A percentile compares a stretch with the other conserved stretches of the same genome.
Evolutionary conservation across 2,888 invertebrate genomes (phyloP).

Genomic region (Diabrotica balteata): DNA sequence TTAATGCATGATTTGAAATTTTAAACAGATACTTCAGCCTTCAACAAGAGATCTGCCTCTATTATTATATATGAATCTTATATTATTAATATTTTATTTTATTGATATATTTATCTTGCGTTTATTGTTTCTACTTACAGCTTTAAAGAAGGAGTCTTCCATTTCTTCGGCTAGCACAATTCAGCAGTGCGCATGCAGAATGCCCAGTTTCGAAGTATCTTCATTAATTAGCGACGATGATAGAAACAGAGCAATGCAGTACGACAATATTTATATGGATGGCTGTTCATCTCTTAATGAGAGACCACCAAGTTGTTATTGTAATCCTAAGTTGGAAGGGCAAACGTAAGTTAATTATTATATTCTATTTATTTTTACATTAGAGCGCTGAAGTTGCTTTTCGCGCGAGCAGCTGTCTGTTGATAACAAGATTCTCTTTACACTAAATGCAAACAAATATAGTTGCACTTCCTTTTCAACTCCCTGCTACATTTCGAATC

Average conservation of each 20-base stretch:
- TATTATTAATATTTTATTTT: background rate
- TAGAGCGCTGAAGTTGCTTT: no score
- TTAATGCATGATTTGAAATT: no score
- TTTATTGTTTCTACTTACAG: conserved; percentile 37
- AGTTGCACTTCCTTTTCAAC: no score
- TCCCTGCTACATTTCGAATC: no score
- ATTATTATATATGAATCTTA: background rate
- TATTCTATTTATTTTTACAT: no score
- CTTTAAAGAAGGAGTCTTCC: conserved; percentile 56
- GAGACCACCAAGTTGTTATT: conserved; percentile 38
- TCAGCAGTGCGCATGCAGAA: conserved; percentile 36
- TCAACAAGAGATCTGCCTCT: background rate
- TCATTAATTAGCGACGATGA: conserved; percentile 40
- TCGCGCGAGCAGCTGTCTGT: no score
- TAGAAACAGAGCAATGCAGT: conserved; percentile 28
- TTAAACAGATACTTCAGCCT: no score
- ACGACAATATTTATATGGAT: conserved; percentile 37
- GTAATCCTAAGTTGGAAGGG: conserved; percentile 37
- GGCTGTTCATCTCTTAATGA: conserved; percentile 35
- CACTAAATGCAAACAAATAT: no score
- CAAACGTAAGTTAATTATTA: conserved; percentile 38
- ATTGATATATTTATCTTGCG: background rate
- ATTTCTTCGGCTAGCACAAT: conserved; percentile 40
- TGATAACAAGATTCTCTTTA: no score
- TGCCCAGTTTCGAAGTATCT: conserved; percentile 35